These are phyloP conservation scores for Anthopleura xanthogrammica DNA, from an alignment of 92 coral and sea anemone species.

Conservation along the genomic window DNA sequence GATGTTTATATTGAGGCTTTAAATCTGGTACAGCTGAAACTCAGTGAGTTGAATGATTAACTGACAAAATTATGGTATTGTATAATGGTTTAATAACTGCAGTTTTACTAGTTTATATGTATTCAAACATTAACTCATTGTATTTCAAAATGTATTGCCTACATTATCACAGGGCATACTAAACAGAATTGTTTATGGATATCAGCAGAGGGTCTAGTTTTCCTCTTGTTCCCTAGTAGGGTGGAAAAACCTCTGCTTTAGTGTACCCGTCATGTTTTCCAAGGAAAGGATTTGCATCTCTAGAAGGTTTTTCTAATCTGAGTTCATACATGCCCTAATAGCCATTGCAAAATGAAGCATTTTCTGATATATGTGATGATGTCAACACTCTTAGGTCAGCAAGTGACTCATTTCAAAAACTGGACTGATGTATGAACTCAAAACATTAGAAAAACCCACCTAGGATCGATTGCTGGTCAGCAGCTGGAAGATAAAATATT, in stretches of 20 bases:
- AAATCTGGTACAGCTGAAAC: slow-evolving; percentile 1
- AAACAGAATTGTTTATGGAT: not conserved
- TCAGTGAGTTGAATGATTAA: not conserved
- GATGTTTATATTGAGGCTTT: slow-evolving; percentile 1
- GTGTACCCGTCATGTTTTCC: not conserved
- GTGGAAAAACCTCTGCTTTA: not conserved
- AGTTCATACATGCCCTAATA: slow-evolving; percentile 3
- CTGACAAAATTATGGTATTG: not conserved
- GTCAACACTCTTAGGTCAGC: not conserved
- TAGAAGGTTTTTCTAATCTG: not conserved
- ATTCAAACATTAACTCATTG: not conserved
- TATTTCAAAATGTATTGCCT: not conserved
- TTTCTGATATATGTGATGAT: not conserved
- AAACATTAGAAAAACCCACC: not conserved
- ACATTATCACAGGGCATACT: not conserved
- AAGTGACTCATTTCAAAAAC: slow-evolving; percentile 3
- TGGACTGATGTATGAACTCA: not conserved
- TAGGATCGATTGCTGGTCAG: not conserved
- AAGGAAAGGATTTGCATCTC: not conserved
- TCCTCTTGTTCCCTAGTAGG: not conserved
- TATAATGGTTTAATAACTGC: not conserved
- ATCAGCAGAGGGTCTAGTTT: not conserved
- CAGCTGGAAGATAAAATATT: not conserved
- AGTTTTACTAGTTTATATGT: not conserved
- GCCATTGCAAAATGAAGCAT: not conserved